Evolutionary conservation across 1,140 invertebrate genomes (phyloP), one percentile per base, ranked within the genome.

Genomic region (Ericerus pela): DNA sequence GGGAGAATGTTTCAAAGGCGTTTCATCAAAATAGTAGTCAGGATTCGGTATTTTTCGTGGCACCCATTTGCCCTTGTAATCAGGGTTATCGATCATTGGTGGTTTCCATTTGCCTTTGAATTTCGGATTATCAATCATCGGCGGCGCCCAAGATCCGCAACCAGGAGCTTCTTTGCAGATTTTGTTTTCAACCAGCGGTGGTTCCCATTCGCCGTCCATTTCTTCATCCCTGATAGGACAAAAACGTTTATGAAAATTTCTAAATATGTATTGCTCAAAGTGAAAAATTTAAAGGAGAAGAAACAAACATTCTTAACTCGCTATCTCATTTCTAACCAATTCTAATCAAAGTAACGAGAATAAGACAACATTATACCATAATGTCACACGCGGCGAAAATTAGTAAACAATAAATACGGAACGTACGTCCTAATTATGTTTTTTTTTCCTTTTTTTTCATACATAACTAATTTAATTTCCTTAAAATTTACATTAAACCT

Each of bases 151-250:
- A 55, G 77, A 71, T 1, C 96, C 96, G 75, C 96, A 99, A 2
- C 96, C 95, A 3, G 82, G 75, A 10, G 79, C 85, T 59, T 80
- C 75, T 61, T 76, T 75, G 68, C 93, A 97, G n/a, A 76, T 77
- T 0, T 93, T 90, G 74, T 99, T 99, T 58, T 81, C 78, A 28
- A 97, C 82, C 53, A 93, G 73, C 0, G 94, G 88, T 16, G 96
- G 81, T 72, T 99, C 96, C 94, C 95, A 99, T 69, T 90, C 85
- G 0, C 96, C 96, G 73, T 99, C 96, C 82, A 98, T 98, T 61
- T 96, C 91, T 47, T 85, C 79, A 72, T 99, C 95, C 80, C 79
- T 80, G 52, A 36, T 58, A 58, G 31, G n/a, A 4, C 51, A 36
- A 20, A 53, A 30, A 54, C 60, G n/a, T n/a, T n/a, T n/a, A n/a